Base-by-base conservation (phyloP, 2,113 vertebrate genomes). In the Gila orcuttii region DNA sequence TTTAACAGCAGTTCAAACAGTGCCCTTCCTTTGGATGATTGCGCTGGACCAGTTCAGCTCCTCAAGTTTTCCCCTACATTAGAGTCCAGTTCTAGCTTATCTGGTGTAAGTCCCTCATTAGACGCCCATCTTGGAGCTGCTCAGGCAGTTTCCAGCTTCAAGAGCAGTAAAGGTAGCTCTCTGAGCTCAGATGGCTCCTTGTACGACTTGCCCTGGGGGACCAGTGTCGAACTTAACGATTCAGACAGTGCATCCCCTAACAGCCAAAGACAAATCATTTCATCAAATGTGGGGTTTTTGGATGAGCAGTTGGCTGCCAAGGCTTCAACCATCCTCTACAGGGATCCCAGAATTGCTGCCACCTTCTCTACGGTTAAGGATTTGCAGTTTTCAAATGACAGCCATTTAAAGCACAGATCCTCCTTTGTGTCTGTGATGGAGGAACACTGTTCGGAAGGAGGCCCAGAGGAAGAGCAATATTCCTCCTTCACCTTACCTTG, bases 201-300 rank as follows among this genome's bases (percentile, higher is more conserved):
- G 97, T 98, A 97, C 25, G 98, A 99, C 90, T 97, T 96, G 19
- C 97, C 97, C 1, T 99, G 97, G 97, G 97, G 97, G 62, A 95
- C 94, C 1, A 79, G 89, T 75, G 89, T 94, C 3, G 97, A 97
- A 84, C 90, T 93, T 23, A 95, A 93, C n/a, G 96, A 97, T 76
- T 84, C 93, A 57, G 97, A 97, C 52, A 94, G 94, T 21, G 85
- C 93, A 0, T 91, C 94, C 47, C 91, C 91, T 4, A 92, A 93
- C 59, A 92, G 94, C 83, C 92, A 93, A 0, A 91, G 89, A 0
- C 95, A 93, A 31, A 92, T 93, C 77, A 92, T 94, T 74, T 93
- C 94, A 19, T 89, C 90, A 39, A 95, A 95, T 52, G 94, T 94
- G 15, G 91, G 89, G 68, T 89, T 93, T 31, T 96, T 96, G 86